A percentile compares a stretch with the other conserved stretches of the same genome.
Evolutionary conservation across 2,888 invertebrate genomes (phyloP).

Genomic region (Glyphotaelius pellucidus): DNA sequence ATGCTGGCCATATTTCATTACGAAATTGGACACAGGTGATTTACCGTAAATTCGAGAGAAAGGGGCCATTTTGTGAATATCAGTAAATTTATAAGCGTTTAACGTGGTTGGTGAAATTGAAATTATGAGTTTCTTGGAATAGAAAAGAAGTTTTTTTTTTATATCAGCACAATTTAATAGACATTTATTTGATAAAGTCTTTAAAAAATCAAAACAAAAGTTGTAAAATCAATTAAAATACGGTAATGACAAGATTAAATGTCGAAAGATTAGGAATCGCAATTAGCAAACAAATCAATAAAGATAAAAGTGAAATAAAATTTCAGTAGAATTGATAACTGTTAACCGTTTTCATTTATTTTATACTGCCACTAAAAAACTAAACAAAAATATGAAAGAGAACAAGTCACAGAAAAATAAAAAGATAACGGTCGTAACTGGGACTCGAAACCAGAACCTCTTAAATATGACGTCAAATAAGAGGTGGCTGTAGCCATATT

Average conservation of each 20-base stretch:
- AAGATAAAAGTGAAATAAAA: too few relatives aligned
- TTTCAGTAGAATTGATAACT: too few relatives aligned
- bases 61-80: background rate
- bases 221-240: background rate
- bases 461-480: too few relatives aligned
- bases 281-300: too few relatives aligned
- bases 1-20: constrained; percentile 15
- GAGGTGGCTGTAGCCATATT: too few relatives aligned
- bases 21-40: constrained; percentile 31
- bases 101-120: constrained; percentile 2
- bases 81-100: background rate
- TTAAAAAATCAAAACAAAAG: background rate
- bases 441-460: too few relatives aligned
- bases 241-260: background rate
- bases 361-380: too few relatives aligned
- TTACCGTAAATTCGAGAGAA: constrained; percentile 40
- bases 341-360: too few relatives aligned
- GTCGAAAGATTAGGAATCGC: background rate
- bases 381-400: too few relatives aligned
- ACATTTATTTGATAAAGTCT: background rate
- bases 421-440: too few relatives aligned
- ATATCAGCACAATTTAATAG: background rate
- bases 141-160: background rate
- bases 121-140: background rate
- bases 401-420: too few relatives aligned